phyloP scores from a whole-genome alignment of 2,113 vertebrate genomes.

The Pristiophorus japonicus region DNA sequence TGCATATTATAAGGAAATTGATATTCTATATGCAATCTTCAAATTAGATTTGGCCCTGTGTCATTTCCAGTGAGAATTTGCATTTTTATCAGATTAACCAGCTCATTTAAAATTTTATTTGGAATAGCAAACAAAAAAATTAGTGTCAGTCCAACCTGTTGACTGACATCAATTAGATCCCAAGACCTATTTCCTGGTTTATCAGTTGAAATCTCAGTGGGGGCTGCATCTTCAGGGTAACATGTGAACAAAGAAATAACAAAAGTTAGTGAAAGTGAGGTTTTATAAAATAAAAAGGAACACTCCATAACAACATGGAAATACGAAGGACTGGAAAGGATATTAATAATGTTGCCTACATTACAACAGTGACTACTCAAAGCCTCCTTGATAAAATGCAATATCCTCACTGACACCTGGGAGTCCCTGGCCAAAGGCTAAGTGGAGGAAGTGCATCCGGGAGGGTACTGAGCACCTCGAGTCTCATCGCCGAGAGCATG shows the following conservation, averaged over 20 bases:
- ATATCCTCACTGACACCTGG: no score
- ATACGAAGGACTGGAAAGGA: neutral
- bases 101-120: neutral
- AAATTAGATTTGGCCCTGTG: no score
- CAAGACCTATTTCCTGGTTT: neutral
- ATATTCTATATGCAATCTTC: neutral
- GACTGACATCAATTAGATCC: neutral
- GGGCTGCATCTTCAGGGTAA: neutral
- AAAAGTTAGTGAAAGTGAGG: neutral
- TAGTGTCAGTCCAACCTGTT: neutral
- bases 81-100: neutral
- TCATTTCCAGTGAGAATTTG: neutral
- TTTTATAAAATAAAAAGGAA: neutral
- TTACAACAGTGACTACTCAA: no score
- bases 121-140: neutral
- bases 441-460: no score
- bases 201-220: neutral
- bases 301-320: neutral
- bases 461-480: no score
- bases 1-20: neutral
- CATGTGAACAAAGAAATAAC: neutral
- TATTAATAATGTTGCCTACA: no score
- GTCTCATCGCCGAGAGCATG: no score
- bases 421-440: no score
- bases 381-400: no score